A percentile compares a stretch with the other conserved stretches of the same genome.
phyloP scores from a whole-genome alignment of 2,797 vertebrate genomes.

The Periparus ater region DNA sequence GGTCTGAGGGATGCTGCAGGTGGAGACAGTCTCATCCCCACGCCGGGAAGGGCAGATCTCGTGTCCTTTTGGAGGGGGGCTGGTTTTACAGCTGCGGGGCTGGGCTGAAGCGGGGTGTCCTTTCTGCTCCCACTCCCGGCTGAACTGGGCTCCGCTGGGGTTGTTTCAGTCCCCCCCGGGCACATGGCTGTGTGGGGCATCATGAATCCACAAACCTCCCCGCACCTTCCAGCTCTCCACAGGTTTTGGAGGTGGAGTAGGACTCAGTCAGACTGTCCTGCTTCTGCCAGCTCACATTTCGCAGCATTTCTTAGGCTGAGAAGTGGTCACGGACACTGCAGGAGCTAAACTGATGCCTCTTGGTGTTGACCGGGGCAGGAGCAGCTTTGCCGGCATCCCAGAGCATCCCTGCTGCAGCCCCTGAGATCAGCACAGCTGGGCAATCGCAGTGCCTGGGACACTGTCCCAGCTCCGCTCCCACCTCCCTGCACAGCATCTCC shows the following conservation, averaged over 20 bases:
- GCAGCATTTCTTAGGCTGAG: background rate
- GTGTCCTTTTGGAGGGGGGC: fast-evolving
- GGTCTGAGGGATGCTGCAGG: slow-evolving; percentile 13
- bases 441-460: background rate
- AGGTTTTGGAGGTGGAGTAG: background rate
- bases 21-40: background rate
- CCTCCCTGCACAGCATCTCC: background rate
- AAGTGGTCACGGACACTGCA: background rate
- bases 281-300: background rate
- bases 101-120: background rate
- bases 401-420: background rate
- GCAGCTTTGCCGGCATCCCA: background rate
- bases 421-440: background rate
- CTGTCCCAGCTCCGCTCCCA: background rate
- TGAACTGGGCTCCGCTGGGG: background rate
- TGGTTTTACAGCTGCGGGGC: background rate
- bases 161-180: background rate
- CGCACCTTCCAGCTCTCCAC: background rate
- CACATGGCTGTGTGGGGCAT: fast-evolving
- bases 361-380: background rate
- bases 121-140: fast-evolving
- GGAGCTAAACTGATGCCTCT: background rate
- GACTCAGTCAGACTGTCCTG: background rate
- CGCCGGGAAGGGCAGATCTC: background rate
- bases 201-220: fast-evolving